Evolutionary conservation across 2,797 vertebrate species (phyloP).

Genomic region (Lerista edwardsae): DNA sequence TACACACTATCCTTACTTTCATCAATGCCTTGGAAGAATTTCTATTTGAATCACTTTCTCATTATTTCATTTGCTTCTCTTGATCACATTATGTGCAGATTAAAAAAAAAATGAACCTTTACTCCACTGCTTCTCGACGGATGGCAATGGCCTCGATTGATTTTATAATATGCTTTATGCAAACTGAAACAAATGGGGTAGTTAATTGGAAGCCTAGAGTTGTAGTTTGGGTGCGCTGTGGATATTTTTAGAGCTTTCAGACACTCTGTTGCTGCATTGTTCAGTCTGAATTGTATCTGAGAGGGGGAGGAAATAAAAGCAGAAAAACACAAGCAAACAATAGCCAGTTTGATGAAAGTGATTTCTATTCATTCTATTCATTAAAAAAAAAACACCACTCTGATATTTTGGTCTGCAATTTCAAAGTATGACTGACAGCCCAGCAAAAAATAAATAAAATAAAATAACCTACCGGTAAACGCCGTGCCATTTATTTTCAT

Average conservation of each 20-base stretch:
- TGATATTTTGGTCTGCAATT: conserved; percentile 61
- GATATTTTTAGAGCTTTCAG: conserved; percentile 72
- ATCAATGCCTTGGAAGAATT: conserved; percentile 25
- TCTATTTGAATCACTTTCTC: conserved; percentile 52
- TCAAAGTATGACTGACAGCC: conserved; percentile 55
- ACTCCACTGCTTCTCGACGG: conserved; percentile 58
- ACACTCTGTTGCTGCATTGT: conserved; percentile 59
- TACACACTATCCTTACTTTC: conserved; percentile 10
- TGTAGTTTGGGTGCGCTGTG: conserved; percentile 53
- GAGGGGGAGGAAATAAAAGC: neutral
- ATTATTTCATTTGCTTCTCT: conserved; percentile 55
- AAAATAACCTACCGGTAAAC: conserved; percentile 43
- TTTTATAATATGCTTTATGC: conserved; percentile 68
- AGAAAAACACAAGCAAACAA: conserved; percentile 47
- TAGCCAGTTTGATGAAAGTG: conserved; percentile 61
- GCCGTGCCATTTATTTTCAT: conserved; percentile 72
- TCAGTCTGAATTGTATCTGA: conserved; percentile 64
- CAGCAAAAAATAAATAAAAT: conserved; percentile 41
- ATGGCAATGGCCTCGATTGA: conserved; percentile 57
- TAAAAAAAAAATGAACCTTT: conserved; percentile 49
- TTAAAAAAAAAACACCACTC: conserved; percentile 61
- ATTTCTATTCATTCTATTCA: conserved; percentile 75
- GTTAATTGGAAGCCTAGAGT: conserved; percentile 66
- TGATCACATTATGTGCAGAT: conserved; percentile 40
- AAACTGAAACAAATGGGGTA: conserved; percentile 69